Conservation (phyloP, 2,113 vertebrate genomes). For the Tachysurus fulvidraco region DNA sequence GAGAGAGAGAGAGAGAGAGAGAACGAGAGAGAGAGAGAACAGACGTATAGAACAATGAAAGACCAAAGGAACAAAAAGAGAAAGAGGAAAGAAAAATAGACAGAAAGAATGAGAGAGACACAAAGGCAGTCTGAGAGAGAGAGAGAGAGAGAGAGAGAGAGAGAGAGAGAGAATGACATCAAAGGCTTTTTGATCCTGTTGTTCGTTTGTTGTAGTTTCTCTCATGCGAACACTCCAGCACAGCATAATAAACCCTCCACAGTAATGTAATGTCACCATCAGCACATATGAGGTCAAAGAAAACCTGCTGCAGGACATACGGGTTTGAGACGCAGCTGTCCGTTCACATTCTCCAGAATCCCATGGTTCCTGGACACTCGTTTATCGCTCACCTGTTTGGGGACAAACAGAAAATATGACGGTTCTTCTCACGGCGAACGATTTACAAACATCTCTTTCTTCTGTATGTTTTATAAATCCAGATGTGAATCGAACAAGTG, state of each 20-base stretch:
- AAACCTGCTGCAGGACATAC: slow-evolving; percentile 60
- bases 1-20: slow-evolving; percentile 7
- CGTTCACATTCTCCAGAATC: slow-evolving; percentile 74
- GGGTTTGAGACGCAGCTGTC: slow-evolving; percentile 80
- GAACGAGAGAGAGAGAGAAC: background rate
- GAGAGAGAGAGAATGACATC: slow-evolving; percentile 3
- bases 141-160: slow-evolving; percentile 8
- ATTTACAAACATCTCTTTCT: background rate
- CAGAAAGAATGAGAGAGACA: too few relatives aligned
- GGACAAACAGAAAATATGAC: background rate
- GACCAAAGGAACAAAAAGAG: background rate
- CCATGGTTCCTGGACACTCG: slow-evolving; percentile 82
- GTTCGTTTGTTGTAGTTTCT: slow-evolving; percentile 11
- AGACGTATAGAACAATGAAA: background rate
- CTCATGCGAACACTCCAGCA: slow-evolving; percentile 27
- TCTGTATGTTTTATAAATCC: background rate
- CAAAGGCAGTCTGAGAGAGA: background rate
- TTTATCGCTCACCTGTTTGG: slow-evolving; percentile 79
- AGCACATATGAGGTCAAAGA: slow-evolving; percentile 2
- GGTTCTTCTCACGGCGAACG: background rate
- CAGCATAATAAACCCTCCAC: background rate
- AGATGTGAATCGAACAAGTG: background rate
- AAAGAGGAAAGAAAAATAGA: background rate
- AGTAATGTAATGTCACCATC: background rate
- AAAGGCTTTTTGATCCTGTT: slow-evolving; percentile 40